phyloP scores from a whole-genome alignment of 2,797 vertebrate species.

The Holocentrus rufus region DNA sequence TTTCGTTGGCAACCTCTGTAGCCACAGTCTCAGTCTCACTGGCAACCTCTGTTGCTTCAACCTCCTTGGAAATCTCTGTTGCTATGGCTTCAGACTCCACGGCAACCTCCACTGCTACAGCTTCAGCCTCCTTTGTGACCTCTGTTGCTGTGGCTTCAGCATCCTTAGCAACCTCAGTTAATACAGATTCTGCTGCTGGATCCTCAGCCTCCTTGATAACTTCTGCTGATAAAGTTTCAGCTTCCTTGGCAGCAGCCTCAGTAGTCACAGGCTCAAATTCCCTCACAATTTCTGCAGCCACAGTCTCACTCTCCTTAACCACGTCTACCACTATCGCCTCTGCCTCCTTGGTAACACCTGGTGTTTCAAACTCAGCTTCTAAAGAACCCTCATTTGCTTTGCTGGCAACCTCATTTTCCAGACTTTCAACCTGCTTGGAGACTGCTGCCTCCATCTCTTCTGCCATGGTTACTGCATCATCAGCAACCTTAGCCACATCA shows the following conservation, averaged over 20 bases:
- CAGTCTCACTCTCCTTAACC: background rate
- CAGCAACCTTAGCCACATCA: conserved; percentile 40
- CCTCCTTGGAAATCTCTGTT: background rate
- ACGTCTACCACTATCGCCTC: background rate
- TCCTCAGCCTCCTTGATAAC: background rate
- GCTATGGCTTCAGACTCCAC: background rate
- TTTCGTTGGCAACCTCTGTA: background rate
- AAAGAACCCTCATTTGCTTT: background rate
- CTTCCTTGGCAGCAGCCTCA: background rate
- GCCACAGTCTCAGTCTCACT: conserved; percentile 8
- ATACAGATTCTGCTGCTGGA: conserved; percentile 9
- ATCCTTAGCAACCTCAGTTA: background rate
- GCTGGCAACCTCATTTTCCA: background rate
- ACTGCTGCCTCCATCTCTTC: conserved; percentile 32
- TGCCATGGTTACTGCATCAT: conserved; percentile 14
- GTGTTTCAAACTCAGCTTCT: background rate
- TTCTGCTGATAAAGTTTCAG: background rate
- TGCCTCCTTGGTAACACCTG: background rate
- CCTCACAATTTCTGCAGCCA: background rate
- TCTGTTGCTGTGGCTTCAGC: background rate
- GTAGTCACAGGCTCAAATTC: background rate
- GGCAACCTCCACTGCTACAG: background rate
- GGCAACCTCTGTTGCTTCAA: background rate
- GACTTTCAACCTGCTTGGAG: conserved; percentile 8
- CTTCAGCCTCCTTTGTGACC: too few relatives aligned